Conservation (phyloP, 2,888 invertebrate species). For the Eupithecia pulchellata region DNA sequence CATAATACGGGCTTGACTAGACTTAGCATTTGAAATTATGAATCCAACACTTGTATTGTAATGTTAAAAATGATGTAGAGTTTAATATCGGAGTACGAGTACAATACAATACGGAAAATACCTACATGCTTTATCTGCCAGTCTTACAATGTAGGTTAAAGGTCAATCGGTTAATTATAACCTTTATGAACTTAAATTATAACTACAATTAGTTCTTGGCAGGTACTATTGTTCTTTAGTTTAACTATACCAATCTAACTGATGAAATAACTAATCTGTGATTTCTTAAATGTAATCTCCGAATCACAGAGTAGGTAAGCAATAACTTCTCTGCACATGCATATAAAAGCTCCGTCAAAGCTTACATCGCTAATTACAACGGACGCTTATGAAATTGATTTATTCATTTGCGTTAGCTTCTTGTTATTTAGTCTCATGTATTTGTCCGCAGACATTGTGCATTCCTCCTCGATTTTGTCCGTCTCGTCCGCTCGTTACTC, state of each 20-base stretch:
- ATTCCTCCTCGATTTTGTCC: constrained; percentile 58
- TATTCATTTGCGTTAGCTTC: constrained; percentile 24
- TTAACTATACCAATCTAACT: not conserved
- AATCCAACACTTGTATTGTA: not conserved
- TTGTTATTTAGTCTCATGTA: constrained; percentile 24
- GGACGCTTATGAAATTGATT: constrained; percentile 28
- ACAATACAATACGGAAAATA: not conserved
- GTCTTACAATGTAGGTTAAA: not conserved
- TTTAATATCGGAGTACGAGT: too few relatives aligned
- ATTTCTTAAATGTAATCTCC: not conserved
- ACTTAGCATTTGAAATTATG: constrained; percentile 21
- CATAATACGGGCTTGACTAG: constrained; percentile 24
- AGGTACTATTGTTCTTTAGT: too few relatives aligned
- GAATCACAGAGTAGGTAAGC: not conserved
- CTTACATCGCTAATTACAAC: constrained; percentile 6
- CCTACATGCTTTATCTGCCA: not conserved
- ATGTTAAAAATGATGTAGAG: not conserved
- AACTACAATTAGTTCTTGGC: too few relatives aligned
- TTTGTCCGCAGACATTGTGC: constrained; percentile 47
- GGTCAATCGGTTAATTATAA: too few relatives aligned
- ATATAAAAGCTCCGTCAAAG: constrained; percentile 9
- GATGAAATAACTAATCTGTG: not conserved
- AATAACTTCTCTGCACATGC: not conserved
- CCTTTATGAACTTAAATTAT: too few relatives aligned
- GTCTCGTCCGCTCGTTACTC: constrained; percentile 48